These are phyloP conservation scores for Drosophila malerkotliana DNA, from an alignment of 1,140 invertebrate species.

Conservation along the genomic window DNA sequence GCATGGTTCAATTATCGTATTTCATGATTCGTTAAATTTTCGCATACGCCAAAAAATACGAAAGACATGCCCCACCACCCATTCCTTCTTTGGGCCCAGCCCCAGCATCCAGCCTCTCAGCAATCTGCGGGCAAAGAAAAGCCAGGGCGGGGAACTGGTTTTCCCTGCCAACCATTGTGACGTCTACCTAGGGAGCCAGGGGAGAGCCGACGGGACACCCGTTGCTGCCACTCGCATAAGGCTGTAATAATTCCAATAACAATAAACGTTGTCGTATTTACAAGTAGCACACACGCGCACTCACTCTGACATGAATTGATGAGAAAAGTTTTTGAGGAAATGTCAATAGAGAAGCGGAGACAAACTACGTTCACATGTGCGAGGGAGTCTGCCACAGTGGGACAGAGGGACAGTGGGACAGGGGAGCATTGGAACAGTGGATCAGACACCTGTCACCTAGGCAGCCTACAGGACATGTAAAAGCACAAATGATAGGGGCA, in stretches of 20 bases:
- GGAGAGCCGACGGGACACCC: slow-evolving; percentile 5
- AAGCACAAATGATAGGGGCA: too few species aligned
- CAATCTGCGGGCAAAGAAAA: slow-evolving; percentile 57
- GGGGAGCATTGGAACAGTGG: background rate
- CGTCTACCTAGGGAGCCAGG: slow-evolving; percentile 65
- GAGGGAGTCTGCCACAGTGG: slow-evolving; percentile 24
- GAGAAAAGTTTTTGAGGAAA: slow-evolving; percentile 82
- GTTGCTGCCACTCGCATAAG: slow-evolving; percentile 62
- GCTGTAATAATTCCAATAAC: slow-evolving; percentile 80
- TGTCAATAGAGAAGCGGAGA: slow-evolving; percentile 78
- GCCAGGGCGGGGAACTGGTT: slow-evolving; percentile 66
- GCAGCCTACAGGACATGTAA: background rate
- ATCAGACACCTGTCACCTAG: background rate
- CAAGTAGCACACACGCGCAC: slow-evolving; percentile 59
- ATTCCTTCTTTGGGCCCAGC: background rate
- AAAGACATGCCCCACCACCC: slow-evolving; percentile 45
- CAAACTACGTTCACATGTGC: slow-evolving; percentile 64
- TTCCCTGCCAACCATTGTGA: slow-evolving; percentile 77
- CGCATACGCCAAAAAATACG: slow-evolving; percentile 79
- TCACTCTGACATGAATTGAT: slow-evolving; percentile 74
- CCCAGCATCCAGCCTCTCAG: slow-evolving; percentile 2
- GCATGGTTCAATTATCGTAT: slow-evolving; percentile 83
- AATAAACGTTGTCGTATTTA: slow-evolving; percentile 82
- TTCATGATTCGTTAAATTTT: slow-evolving; percentile 83
- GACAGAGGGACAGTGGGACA: slow-evolving; percentile 7